Conservation (phyloP, 2,113 vertebrate genomes). For the Pyrgilauda ruficollis region DNA sequence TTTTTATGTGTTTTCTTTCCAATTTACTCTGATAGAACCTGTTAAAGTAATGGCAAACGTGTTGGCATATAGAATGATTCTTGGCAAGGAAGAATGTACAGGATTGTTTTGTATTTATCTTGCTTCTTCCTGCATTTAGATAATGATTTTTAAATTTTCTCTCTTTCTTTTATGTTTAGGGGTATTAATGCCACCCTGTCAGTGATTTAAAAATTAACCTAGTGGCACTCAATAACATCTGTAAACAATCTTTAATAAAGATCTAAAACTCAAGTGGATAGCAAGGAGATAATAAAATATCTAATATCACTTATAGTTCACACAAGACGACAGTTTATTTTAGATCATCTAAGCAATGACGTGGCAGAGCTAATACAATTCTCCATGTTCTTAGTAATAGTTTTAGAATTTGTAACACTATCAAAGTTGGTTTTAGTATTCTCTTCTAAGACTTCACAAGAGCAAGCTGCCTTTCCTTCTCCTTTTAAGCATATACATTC, state of each 20-base stretch:
- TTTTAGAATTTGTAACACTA: slow-evolving; percentile 14
- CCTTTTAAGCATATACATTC: not conserved
- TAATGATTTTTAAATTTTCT: slow-evolving; percentile 35
- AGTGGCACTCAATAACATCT: slow-evolving; percentile 36
- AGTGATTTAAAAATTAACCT: slow-evolving; percentile 46
- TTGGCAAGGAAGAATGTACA: slow-evolving; percentile 8
- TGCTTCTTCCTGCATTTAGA: not conserved
- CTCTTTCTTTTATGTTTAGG: slow-evolving; percentile 29
- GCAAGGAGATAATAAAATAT: slow-evolving; percentile 61
- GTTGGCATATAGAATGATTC: slow-evolving; percentile 34
- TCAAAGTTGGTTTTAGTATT: not conserved
- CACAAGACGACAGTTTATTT: slow-evolving; percentile 53
- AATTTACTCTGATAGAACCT: slow-evolving; percentile 43
- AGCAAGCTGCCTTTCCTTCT: not conserved
- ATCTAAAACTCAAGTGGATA: slow-evolving; percentile 33
- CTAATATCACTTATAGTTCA: slow-evolving; percentile 60
- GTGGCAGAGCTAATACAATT: slow-evolving; percentile 42
- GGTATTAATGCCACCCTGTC: slow-evolving; percentile 24
- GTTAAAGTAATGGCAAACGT: slow-evolving; percentile 12
- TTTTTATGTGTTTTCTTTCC: slow-evolving; percentile 38
- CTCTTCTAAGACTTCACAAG: not conserved
- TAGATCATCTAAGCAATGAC: slow-evolving; percentile 42
- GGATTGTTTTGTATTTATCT: slow-evolving; percentile 20
- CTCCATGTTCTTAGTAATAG: not conserved
- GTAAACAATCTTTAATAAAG: slow-evolving; percentile 59